Evolutionary conservation across 2,888 invertebrate genomes (phyloP).

Genomic region (Odontocerum albicorne): DNA sequence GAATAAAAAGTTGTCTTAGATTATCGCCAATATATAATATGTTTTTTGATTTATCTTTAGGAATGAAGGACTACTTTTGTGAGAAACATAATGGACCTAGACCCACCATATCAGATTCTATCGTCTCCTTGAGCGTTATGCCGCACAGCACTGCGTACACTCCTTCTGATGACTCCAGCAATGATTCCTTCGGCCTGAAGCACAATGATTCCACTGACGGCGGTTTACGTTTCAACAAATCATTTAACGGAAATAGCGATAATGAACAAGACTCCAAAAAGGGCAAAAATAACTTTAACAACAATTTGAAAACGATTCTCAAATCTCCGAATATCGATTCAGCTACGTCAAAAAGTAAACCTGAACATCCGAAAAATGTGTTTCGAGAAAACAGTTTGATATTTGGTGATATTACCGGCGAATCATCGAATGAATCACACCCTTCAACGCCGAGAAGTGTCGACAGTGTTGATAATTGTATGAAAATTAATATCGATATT

Average conservation of each 20-base stretch:
- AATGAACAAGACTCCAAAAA: constrained; percentile 6
- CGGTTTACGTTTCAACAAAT: constrained; percentile 3
- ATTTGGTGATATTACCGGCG: constrained; percentile 34
- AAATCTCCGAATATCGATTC: constrained; percentile 14
- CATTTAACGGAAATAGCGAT: constrained; percentile 6
- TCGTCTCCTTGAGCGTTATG: constrained; percentile 50
- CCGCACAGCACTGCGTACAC: constrained; percentile 46
- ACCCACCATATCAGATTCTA: constrained; percentile 51
- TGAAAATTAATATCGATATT: constrained; percentile 15
- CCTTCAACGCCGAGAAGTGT: constrained; percentile 28
- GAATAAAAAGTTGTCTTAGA: background rate
- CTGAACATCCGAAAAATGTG: constrained; percentile 27
- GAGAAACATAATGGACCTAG: constrained; percentile 56
- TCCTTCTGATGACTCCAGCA: constrained; percentile 48
- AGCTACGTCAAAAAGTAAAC: constrained; percentile 4
- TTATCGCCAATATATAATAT: background rate
- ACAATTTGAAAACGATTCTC: constrained; percentile 20
- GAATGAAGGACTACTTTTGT: constrained; percentile 55
- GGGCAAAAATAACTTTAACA: constrained; percentile 10
- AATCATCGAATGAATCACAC: constrained; percentile 27
- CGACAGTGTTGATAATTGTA: constrained; percentile 18
- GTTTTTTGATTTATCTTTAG: constrained; percentile 41
- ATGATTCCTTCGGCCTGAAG: constrained; percentile 26
- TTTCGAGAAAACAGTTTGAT: constrained; percentile 34
- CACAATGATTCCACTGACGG: constrained; percentile 16